These are phyloP conservation scores for Drosophila ambigua DNA, from an alignment of 1,140 invertebrate species.

Conservation along the genomic window DNA sequence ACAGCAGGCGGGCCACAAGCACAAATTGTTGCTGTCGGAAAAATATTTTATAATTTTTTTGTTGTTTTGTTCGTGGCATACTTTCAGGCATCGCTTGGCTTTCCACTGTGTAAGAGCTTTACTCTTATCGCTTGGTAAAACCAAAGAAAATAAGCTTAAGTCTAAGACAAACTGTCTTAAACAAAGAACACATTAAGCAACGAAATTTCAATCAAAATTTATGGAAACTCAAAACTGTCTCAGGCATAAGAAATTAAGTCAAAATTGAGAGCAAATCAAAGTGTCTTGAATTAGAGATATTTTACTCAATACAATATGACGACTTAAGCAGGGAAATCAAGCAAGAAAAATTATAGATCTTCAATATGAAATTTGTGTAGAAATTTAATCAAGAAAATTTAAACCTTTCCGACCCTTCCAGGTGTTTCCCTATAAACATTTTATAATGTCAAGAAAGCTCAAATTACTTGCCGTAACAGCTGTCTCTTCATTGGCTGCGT, in stretches of 20 bases:
- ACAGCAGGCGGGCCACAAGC: neutral
- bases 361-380: no score
- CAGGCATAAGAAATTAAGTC: no score
- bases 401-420: no score
- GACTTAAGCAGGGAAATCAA: no score
- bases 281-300: no score
- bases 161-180: constrained; percentile 20
- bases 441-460: constrained; percentile 32
- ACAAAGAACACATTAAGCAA: neutral
- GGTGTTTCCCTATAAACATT: no score
- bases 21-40: constrained; percentile 12
- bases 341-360: no score
- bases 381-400: no score
- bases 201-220: no score
- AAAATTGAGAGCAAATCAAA: no score
- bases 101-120: neutral
- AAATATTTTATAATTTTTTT: constrained; percentile 5
- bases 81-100: constrained; percentile 38
- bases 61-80: constrained; percentile 27
- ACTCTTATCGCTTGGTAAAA: constrained; percentile 7
- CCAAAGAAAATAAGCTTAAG: constrained; percentile 22
- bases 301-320: no score
- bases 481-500: neutral
- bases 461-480: constrained; percentile 33
- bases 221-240: no score